Conservation (phyloP, 2,888 invertebrate genomes). For the Apamea monoglypha region DNA sequence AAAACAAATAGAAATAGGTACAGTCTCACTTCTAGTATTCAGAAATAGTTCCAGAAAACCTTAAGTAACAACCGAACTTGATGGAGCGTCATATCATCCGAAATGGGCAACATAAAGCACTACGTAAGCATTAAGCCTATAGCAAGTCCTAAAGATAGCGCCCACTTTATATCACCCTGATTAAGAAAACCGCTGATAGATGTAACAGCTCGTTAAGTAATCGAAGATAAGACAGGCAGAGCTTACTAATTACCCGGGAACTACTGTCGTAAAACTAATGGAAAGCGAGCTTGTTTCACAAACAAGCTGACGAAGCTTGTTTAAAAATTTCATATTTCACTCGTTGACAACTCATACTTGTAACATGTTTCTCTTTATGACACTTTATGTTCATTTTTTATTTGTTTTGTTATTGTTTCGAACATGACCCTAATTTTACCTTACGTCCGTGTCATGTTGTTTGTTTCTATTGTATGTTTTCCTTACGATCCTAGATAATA, state of each 20-base stretch:
- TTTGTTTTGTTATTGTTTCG: constrained; percentile 34
- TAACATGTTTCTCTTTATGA: constrained; percentile 29
- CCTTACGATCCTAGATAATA: neutral
- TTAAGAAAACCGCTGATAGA: constrained; percentile 23
- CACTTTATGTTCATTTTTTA: constrained; percentile 24
- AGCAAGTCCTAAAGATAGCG: neutral
- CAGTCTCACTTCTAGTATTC: neutral
- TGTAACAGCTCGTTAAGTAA: constrained; percentile 56
- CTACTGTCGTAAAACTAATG: constrained; percentile 53
- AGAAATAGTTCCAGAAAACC: neutral
- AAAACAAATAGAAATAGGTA: too few species aligned
- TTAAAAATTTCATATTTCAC: constrained; percentile 39
- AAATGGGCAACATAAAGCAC: neutral
- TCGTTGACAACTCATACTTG: constrained; percentile 22
- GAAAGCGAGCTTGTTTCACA: constrained; percentile 45
- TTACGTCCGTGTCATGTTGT: neutral
- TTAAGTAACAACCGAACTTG: neutral
- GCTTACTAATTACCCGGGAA: constrained; percentile 42
- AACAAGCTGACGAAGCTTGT: constrained; percentile 35
- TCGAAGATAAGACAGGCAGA: constrained; percentile 41
- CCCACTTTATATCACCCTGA: constrained; percentile 12
- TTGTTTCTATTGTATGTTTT: neutral
- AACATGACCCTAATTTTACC: constrained; percentile 32
- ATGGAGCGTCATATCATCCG: neutral
- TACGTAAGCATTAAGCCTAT: neutral